Conservation (phyloP, 2,113 vertebrate genomes). For the Barnardius zonarius region DNA sequence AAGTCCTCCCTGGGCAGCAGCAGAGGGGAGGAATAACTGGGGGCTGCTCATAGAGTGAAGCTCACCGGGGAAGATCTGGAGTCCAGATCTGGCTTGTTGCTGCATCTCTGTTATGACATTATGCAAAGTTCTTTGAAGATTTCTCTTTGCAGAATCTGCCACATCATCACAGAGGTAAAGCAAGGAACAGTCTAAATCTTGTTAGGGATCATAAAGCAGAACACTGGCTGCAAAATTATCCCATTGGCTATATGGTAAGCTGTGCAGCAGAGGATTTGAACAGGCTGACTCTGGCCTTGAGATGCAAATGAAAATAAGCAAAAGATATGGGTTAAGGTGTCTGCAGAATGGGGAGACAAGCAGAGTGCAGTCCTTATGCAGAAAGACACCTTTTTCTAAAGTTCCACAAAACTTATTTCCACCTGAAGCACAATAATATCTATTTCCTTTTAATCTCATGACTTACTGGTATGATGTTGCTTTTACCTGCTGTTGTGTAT, state of each 20-base stretch:
- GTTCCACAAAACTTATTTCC: background rate
- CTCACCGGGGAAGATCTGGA: background rate
- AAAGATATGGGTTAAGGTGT: background rate
- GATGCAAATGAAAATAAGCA: background rate
- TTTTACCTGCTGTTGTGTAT: background rate
- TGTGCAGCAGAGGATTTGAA: background rate
- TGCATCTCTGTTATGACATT: background rate
- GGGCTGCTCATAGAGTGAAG: accelerated
- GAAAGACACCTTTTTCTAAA: background rate
- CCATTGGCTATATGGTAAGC: background rate
- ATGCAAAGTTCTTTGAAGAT: background rate
- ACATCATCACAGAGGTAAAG: background rate
- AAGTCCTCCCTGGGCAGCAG: background rate
- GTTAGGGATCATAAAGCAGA: background rate
- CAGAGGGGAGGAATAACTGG: background rate
- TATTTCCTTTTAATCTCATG: background rate
- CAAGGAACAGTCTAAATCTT: background rate
- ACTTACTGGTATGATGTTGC: background rate
- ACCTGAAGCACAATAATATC: background rate
- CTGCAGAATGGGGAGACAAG: background rate
- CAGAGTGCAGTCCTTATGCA: background rate
- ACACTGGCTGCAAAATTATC: background rate
- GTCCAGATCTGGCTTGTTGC: background rate
- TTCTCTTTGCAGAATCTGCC: background rate
- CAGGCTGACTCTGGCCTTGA: background rate